These are phyloP conservation scores for Temnothorax nylanderi DNA, from an alignment of 1,140 invertebrate genomes.

Conservation along the genomic window DNA sequence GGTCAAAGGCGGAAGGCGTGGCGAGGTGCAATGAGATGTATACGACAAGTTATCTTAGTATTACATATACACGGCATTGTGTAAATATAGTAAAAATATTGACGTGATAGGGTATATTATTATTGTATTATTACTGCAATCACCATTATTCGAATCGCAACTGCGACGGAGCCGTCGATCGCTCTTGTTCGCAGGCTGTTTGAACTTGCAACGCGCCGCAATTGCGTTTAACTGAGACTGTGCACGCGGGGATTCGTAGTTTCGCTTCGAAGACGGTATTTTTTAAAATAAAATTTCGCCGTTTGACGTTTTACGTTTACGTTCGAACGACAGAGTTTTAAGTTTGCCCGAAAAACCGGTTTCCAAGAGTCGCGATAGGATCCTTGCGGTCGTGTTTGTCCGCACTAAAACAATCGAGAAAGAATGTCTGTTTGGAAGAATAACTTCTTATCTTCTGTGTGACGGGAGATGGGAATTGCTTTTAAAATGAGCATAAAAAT, in stretches of 20 bases:
- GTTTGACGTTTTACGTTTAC: conserved; percentile 15
- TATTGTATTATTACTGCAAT: conserved; percentile 63
- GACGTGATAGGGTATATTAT: conserved; percentile 73
- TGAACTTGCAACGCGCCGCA: conserved; percentile 15
- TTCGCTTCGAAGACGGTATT: conserved; percentile 28
- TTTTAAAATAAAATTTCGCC: background rate
- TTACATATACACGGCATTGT: conserved; percentile 78
- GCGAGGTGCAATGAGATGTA: conserved; percentile 79
- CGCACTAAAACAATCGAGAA: background rate
- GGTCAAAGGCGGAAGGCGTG: conserved; percentile 48
- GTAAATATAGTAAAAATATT: conserved; percentile 81
- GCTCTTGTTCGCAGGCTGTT: conserved; percentile 23
- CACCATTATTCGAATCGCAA: conserved; percentile 52
- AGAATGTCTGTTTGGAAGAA: background rate
- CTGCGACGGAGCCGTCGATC: conserved; percentile 18
- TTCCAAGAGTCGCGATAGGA: conserved; percentile 20
- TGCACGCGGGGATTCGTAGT: conserved; percentile 14
- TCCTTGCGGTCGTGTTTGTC: conserved; percentile 6
- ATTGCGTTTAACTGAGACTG: conserved; percentile 37
- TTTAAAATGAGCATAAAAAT: background rate
- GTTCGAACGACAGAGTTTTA: background rate
- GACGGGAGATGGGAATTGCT: background rate
- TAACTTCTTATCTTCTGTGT: background rate
- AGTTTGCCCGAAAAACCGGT: conserved; percentile 14
- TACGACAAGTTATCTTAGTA: conserved; percentile 83